These are phyloP conservation scores for Balearica regulorum DNA, from an alignment of 2,797 vertebrate species.

Conservation along the genomic window DNA sequence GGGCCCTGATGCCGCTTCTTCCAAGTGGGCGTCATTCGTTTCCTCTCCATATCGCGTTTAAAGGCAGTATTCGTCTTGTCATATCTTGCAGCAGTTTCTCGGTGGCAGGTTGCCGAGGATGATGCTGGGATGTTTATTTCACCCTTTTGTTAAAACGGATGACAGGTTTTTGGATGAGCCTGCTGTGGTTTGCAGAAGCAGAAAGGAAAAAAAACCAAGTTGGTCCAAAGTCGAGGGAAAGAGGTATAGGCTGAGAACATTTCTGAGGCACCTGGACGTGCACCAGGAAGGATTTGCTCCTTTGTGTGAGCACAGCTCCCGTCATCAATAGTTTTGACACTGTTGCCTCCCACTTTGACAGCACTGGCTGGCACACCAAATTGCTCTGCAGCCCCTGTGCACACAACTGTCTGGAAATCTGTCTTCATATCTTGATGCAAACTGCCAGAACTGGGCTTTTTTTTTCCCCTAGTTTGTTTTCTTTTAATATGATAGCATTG, in stretches of 20 bases:
- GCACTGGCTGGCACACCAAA: neutral
- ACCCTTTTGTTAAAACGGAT: constrained; percentile 22
- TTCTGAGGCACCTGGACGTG: constrained; percentile 21
- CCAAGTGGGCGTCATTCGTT: neutral
- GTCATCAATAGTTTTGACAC: neutral
- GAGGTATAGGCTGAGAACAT: neutral
- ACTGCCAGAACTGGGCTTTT: neutral
- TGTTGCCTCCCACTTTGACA: neutral
- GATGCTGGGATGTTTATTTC: constrained; percentile 52
- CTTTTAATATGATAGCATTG: constrained; percentile 19
- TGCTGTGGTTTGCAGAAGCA: neutral
- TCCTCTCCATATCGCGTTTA: neutral
- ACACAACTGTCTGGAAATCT: constrained; percentile 6
- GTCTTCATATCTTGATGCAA: neutral
- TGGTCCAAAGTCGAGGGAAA: neutral
- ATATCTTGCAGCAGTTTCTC: constrained; percentile 49
- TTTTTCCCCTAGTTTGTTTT: neutral
- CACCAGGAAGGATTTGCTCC: constrained; percentile 19
- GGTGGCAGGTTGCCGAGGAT: constrained; percentile 29
- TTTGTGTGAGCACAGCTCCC: neutral
- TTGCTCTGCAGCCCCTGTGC: neutral
- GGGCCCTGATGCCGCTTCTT: neutral
- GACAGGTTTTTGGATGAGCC: constrained; percentile 52
- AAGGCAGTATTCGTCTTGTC: constrained; percentile 34
- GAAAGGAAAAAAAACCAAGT: constrained; percentile 32